Percentiles rank a stretch among this genome's conserved stretches.
Conservation (phyloP, 1,140 invertebrate species). For the Drosophila neocordata region DNA sequence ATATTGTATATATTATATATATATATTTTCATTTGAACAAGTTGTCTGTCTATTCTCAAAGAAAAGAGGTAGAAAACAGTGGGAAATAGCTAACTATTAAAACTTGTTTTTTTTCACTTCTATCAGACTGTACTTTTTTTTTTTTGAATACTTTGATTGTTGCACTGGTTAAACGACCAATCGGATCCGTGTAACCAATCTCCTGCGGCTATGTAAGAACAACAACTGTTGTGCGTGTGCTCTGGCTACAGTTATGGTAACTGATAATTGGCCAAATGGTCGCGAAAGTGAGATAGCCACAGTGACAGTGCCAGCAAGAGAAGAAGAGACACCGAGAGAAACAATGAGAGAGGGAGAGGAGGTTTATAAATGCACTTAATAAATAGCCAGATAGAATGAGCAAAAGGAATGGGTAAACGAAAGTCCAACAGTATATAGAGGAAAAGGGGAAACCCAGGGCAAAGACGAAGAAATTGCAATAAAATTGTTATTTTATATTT, state of each 20-base stretch:
- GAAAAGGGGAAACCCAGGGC: too few species aligned
- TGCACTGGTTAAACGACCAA: neutral
- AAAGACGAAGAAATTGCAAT: slow-evolving; percentile 1
- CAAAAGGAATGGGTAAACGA: neutral
- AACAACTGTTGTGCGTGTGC: slow-evolving; percentile 13
- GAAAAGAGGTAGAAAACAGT: too few species aligned
- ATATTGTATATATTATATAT: too few species aligned
- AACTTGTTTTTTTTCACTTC: too few species aligned
- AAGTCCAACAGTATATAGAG: neutral
- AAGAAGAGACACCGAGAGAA: neutral
- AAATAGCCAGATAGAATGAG: neutral
- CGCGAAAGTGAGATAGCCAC: neutral
- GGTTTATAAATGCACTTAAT: neutral
- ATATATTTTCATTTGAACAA: too few species aligned
- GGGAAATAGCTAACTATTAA: too few species aligned
- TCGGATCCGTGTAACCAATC: slow-evolving; percentile 6
- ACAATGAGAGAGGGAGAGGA: neutral
- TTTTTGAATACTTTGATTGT: too few species aligned
- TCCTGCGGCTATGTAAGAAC: slow-evolving; percentile 11
- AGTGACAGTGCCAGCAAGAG: neutral
- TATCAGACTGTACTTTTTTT: too few species aligned
- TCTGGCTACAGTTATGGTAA: neutral
- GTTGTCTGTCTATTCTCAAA: too few species aligned
- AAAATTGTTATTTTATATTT: slow-evolving; percentile 38
- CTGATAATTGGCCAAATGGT: slow-evolving; percentile 18